Percentiles rank a stretch among this genome's conserved stretches.
phyloP scores from a whole-genome alignment of 2,797 vertebrate genomes.

The Jordanella pulchra region DNA sequence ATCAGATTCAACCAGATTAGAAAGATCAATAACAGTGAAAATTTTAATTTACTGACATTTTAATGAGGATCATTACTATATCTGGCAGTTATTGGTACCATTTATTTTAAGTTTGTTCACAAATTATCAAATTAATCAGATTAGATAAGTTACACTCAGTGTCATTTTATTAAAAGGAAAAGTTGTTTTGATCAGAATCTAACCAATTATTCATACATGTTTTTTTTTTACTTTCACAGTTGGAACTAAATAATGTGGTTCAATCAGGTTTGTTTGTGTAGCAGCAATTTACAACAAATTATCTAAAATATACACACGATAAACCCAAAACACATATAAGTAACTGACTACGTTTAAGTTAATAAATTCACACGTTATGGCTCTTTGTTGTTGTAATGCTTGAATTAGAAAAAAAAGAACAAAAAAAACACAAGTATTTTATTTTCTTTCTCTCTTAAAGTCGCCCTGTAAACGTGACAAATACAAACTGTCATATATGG shows the following conservation, averaged over 20 bases:
- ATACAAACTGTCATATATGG: neutral
- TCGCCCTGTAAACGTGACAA: neutral
- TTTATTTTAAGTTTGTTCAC: neutral
- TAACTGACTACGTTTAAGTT: neutral
- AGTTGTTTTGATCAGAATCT: no score
- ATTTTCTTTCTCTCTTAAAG: neutral
- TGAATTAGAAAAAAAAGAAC: neutral
- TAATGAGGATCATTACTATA: no score
- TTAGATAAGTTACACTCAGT: neutral
- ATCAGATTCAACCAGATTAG: no score
- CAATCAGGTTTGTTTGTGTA: no score
- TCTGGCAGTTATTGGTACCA: no score
- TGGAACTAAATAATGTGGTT: neutral
- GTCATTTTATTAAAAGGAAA: conserved; percentile 75
- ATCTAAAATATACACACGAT: neutral
- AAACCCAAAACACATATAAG: neutral
- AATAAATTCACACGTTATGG: no score
- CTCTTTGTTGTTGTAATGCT: no score
- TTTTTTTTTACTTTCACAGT: neutral
- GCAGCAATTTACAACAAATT: no score
- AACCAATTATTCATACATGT: conserved; percentile 86
- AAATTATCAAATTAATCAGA: neutral
- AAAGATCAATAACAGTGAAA: no score
- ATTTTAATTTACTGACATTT: no score
- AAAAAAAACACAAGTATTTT: neutral